Evolutionary conservation across 1,140 invertebrate genomes (phyloP).

Genomic region (Nymphalis io): DNA sequence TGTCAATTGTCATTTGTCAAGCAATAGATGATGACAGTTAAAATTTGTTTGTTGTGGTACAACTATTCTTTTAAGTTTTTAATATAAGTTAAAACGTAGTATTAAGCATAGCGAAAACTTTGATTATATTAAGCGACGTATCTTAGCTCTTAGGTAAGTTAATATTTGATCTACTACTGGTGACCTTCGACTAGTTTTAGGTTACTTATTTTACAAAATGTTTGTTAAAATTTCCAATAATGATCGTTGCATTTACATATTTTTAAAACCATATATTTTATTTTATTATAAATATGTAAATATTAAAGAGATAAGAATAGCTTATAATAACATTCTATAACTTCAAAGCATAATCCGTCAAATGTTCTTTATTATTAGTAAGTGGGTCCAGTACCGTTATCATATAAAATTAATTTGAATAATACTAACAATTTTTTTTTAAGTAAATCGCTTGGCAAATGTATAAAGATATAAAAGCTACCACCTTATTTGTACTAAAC

Average conservation of each 20-base stretch:
- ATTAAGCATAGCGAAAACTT: not conserved
- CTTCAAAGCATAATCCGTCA: no score
- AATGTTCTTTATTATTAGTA: no score
- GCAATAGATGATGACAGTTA: not conserved
- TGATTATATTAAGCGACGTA: not conserved
- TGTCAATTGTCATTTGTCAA: not conserved
- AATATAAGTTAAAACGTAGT: slow-evolving; percentile 3
- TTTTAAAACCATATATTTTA: not conserved
- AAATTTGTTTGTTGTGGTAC: slow-evolving; percentile 10
- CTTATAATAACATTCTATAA: no score
- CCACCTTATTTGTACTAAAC: no score
- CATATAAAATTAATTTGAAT: no score
- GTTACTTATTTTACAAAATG: not conserved
- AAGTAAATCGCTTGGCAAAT: no score
- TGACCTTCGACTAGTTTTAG: not conserved
- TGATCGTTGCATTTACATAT: not conserved
- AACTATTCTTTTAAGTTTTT: slow-evolving; percentile 8
- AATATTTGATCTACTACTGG: not conserved
- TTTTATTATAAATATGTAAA: no score
- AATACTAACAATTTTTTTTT: no score
- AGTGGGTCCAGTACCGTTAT: no score
- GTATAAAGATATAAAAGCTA: no score
- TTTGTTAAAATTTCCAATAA: not conserved
- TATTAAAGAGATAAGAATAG: no score
- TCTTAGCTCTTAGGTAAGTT: not conserved